A percentile compares a stretch with the other conserved stretches of the same genome.
Evolutionary conservation across 1,140 invertebrate species (phyloP).

Genomic region (Tachypleus tridentatus): DNA sequence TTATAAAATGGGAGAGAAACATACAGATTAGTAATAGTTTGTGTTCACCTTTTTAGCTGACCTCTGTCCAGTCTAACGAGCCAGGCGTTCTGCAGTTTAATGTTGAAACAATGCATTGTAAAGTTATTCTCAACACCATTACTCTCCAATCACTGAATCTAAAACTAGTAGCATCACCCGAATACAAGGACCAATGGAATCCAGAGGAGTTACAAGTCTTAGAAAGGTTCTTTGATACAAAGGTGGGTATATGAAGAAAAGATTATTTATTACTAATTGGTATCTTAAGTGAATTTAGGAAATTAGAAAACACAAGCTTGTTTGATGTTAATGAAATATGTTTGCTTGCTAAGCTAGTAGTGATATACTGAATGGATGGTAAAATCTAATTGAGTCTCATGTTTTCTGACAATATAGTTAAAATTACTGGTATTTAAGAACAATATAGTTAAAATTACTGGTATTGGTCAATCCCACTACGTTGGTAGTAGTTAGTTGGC

Average conservation of each 20-base stretch:
- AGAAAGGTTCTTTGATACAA: constrained; percentile 82
- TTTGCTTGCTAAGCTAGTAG: too few relatives aligned
- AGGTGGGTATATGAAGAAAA: constrained; percentile 42
- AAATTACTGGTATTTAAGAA: too few relatives aligned
- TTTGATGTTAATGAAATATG: too few relatives aligned
- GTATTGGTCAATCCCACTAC: too few relatives aligned
- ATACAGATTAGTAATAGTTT: too few relatives aligned
- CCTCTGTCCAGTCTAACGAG: constrained; percentile 56
- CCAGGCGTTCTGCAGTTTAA: constrained; percentile 81
- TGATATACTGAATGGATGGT: too few relatives aligned
- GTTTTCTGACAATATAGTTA: too few relatives aligned
- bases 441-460: too few relatives aligned
- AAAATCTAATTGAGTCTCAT: too few relatives aligned
- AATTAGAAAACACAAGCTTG: too few relatives aligned
- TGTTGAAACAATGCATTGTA: constrained; percentile 67
- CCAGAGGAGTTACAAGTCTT: constrained; percentile 72
- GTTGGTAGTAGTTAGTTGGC: too few relatives aligned
- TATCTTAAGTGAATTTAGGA: neutral
- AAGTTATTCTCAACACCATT: constrained; percentile 67
- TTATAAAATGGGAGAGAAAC: too few relatives aligned
- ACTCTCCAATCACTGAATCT: constrained; percentile 82
- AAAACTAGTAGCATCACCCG: constrained; percentile 68
- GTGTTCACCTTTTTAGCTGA: constrained; percentile 40
- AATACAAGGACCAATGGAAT: constrained; percentile 73
- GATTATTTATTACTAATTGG: neutral